These are phyloP conservation scores for Melanocharis versteri DNA, from an alignment of 2,113 vertebrate genomes.

Conservation along the genomic window DNA sequence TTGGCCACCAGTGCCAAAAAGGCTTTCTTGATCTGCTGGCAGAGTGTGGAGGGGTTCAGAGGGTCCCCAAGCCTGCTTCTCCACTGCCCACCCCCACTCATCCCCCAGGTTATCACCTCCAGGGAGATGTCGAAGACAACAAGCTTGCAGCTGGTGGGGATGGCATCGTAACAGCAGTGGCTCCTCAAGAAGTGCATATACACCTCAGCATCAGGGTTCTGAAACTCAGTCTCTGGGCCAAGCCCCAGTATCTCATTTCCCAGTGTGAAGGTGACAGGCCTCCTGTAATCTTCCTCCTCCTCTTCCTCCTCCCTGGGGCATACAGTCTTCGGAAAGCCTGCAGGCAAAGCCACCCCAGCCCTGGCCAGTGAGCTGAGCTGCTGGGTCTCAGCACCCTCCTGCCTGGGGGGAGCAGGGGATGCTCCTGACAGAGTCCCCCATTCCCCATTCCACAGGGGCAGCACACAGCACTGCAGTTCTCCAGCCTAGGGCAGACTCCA, in stretches of 20 bases:
- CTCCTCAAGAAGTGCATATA: conserved; percentile 94
- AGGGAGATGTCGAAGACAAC: conserved; percentile 88
- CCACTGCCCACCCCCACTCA: fast-evolving
- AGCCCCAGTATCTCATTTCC: conserved; percentile 34
- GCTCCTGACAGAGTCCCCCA: not conserved
- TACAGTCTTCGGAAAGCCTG: not conserved
- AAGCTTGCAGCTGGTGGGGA: conserved; percentile 94
- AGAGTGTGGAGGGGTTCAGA: not conserved
- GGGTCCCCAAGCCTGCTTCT: fast-evolving
- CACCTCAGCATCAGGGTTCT: conserved; percentile 72
- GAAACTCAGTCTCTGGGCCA: conserved; percentile 57
- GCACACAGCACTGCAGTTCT: not conserved
- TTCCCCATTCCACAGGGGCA: not conserved
- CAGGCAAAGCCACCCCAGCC: not conserved
- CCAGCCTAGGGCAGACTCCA: not conserved
- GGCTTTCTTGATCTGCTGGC: conserved; percentile 88
- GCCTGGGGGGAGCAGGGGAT: not conserved
- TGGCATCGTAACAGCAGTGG: conserved; percentile 87
- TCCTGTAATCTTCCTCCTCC: not conserved
- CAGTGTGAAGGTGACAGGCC: not conserved
- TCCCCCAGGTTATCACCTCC: conserved; percentile 71
- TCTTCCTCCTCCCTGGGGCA: not conserved
- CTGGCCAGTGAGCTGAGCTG: not conserved
- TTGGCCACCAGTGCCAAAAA: conserved; percentile 92
- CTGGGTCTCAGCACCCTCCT: not conserved